These are phyloP conservation scores for Gandaritis pyraliata DNA, from an alignment of 2,888 invertebrate species.

Conservation along the genomic window DNA sequence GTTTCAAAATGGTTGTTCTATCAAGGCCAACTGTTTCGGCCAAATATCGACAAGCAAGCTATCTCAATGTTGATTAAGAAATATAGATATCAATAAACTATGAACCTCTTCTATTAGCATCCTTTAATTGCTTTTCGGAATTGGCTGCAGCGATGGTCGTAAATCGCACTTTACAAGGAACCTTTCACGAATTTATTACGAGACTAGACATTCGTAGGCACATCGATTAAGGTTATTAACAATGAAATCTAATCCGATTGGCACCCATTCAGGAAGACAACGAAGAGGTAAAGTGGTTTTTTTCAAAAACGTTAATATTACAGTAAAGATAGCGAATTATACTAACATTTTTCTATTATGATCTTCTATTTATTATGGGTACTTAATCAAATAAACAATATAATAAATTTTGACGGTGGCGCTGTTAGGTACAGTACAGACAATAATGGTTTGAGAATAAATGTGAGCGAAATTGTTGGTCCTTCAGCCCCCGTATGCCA, in stretches of 20 bases:
- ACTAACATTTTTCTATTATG: too few relatives aligned
- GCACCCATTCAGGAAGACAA: conserved; percentile 30
- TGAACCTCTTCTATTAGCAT: conserved; percentile 23
- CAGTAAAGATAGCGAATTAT: too few relatives aligned
- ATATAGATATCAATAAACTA: conserved; percentile 23
- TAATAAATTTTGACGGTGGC: too few relatives aligned
- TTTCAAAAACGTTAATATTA: neutral
- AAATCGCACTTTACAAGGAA: conserved; percentile 13
- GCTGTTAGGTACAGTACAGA: too few relatives aligned
- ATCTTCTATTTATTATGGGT: too few relatives aligned
- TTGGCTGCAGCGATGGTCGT: conserved; percentile 25
- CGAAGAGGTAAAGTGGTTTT: conserved; percentile 1
- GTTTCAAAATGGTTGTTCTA: neutral
- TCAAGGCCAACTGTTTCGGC: too few relatives aligned
- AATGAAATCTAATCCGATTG: conserved; percentile 37
- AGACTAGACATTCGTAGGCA: conserved; percentile 24
- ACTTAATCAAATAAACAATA: too few relatives aligned
- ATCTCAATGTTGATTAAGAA: conserved; percentile 18
- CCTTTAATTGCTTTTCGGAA: conserved; percentile 32
- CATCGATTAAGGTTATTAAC: conserved; percentile 39
- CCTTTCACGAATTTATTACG: conserved; percentile 36
- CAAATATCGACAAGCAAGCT: neutral
- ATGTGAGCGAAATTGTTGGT: too few relatives aligned
- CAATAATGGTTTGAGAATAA: too few relatives aligned
- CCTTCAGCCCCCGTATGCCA: too few relatives aligned